Percentiles rank a stretch among this genome's conserved stretches.
Conservation (phyloP, 2,113 vertebrate genomes). For the Boulengeromyrus knoepffleri region DNA sequence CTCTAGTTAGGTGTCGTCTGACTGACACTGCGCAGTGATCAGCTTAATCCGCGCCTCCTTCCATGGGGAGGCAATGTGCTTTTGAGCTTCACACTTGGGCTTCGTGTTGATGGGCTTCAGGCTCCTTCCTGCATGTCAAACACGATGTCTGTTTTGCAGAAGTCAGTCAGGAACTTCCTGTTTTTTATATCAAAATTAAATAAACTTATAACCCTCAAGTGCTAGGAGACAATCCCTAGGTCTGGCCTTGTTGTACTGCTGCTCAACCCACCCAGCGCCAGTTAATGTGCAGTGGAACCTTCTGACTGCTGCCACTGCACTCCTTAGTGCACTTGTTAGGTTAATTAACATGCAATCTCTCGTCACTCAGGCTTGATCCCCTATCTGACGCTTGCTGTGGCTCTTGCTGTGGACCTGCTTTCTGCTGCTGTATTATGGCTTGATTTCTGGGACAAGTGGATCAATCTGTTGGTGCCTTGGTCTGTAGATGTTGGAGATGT, state of each 20-base stretch:
- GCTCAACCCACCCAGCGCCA: background rate
- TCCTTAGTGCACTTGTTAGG: background rate
- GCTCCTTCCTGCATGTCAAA: background rate
- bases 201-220: background rate
- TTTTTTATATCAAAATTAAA: background rate
- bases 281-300: background rate
- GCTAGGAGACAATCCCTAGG: background rate
- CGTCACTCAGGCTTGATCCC: background rate
- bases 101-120: background rate
- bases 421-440: background rate
- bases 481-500: background rate
- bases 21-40: background rate
- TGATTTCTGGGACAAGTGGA: background rate
- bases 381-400: background rate
- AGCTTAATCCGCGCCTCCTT: background rate
- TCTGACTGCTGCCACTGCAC: background rate
- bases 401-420: background rate
- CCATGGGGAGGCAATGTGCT: background rate
- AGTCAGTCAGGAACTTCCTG: background rate
- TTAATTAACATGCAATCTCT: no score
- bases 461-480: background rate
- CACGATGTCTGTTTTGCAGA: background rate
- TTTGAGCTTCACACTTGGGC: background rate
- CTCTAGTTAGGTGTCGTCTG: background rate
- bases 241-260: background rate